Percentiles rank a stretch among this genome's conserved stretches.
Conservation (phyloP, 2,888 invertebrate species). For the Scaptomyza tumidula region DNA sequence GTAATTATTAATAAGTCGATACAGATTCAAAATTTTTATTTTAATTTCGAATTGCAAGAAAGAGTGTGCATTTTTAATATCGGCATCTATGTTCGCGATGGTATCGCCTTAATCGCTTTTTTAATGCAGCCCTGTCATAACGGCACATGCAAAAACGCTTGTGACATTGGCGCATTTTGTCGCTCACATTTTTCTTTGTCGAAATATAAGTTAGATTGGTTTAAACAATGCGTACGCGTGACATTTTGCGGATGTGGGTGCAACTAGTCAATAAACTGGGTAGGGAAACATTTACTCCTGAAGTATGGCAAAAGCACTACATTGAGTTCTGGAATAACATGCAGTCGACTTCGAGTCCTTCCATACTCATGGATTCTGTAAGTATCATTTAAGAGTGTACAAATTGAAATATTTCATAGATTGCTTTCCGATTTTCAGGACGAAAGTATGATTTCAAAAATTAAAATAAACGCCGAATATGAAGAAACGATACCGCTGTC, state of each 20-base stretch:
- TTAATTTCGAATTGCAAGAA: not conserved
- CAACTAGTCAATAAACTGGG: slow-evolving; percentile 27
- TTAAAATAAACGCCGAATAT: too few species aligned
- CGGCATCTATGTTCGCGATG: not conserved
- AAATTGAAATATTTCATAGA: not conserved
- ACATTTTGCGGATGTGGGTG: slow-evolving; percentile 37
- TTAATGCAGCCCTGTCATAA: slow-evolving; percentile 18
- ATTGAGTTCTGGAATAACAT: slow-evolving; percentile 24
- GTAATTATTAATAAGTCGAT: not conserved
- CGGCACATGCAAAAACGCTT: slow-evolving; percentile 26
- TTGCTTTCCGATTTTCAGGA: not conserved
- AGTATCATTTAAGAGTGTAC: not conserved
- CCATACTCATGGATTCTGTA: slow-evolving; percentile 24
- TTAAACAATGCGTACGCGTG: slow-evolving; percentile 22
- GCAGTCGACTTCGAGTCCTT: slow-evolving; percentile 2
- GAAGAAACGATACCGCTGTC: not conserved
- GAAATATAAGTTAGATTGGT: not conserved
- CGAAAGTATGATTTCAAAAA: not conserved
- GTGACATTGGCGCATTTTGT: not conserved
- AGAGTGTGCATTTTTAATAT: not conserved
- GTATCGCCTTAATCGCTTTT: not conserved
- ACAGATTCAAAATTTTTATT: not conserved
- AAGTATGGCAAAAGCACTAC: slow-evolving; percentile 33
- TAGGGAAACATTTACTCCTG: slow-evolving; percentile 9
- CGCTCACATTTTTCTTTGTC: not conserved